Conservation (phyloP, 2,113 vertebrate species). For the Lagopus muta region DNA sequence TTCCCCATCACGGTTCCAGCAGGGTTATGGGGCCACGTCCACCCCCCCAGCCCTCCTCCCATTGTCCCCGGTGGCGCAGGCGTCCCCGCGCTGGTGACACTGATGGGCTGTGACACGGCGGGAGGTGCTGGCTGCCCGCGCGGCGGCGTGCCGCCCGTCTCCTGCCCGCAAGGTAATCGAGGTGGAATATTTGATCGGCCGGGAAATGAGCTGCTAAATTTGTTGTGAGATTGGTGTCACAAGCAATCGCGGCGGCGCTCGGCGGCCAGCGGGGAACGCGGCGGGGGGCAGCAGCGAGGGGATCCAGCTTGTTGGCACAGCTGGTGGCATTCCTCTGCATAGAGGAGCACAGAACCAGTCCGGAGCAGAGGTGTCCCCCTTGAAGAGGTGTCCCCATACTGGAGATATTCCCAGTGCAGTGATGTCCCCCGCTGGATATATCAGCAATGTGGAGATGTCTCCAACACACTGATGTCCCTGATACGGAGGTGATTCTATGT, state of each 20-base stretch:
- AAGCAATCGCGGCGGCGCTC: slow-evolving; percentile 39
- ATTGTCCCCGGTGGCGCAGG: too few relatives aligned
- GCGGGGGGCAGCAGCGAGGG: neutral
- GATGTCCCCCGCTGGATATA: neutral
- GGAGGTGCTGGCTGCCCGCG: neutral
- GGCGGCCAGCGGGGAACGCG: neutral
- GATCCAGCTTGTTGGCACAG: neutral
- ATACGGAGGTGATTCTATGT: neutral
- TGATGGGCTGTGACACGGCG: slow-evolving; percentile 14
- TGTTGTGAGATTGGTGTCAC: slow-evolving; percentile 77
- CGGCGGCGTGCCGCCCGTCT: neutral
- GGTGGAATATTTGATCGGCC: slow-evolving; percentile 73
- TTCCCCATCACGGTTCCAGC: neutral
- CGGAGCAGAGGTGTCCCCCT: too few relatives aligned
- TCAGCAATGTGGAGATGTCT: neutral
- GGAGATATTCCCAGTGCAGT: neutral
- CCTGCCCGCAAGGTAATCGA: slow-evolving; percentile 61
- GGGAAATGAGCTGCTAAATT: slow-evolving; percentile 76
- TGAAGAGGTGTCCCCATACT: too few relatives aligned
- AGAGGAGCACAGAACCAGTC: neutral
- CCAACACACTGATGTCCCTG: neutral
- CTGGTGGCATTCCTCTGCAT: neutral
- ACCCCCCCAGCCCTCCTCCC: neutral
- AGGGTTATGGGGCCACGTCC: neutral
- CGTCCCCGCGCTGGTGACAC: neutral